A percentile compares a stretch with the other conserved stretches of the same genome.
Evolutionary conservation across 2,888 invertebrate genomes (phyloP).

Genomic region (Pomacea canaliculata): DNA sequence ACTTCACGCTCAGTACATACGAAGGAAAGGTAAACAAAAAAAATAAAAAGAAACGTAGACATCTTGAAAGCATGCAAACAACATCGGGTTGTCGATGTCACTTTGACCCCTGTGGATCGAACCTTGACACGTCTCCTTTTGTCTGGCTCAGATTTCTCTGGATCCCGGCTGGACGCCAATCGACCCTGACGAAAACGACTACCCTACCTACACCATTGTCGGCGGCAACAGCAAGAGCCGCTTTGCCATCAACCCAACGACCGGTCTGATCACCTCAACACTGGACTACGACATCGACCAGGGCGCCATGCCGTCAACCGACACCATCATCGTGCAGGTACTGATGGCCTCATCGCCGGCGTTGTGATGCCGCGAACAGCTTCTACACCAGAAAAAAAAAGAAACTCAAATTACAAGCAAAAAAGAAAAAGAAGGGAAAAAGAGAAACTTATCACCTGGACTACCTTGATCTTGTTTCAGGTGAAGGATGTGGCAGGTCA

Average conservation of each 20-base stretch:
- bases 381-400: too few relatives aligned
- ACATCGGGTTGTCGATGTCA: too few relatives aligned
- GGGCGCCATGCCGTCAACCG: neutral
- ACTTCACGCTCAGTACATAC: slow-evolving; percentile 14
- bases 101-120: too few relatives aligned
- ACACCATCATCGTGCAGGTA: slow-evolving; percentile 9
- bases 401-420: too few relatives aligned
- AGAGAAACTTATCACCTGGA: too few relatives aligned
- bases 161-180: slow-evolving; percentile 6
- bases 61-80: neutral
- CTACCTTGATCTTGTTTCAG: neutral
- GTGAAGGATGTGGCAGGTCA: slow-evolving; percentile 4
- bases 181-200: slow-evolving; percentile 9
- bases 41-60: too few relatives aligned
- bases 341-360: neutral
- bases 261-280: slow-evolving; percentile 10
- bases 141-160: slow-evolving; percentile 1
- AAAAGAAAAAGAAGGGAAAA: too few relatives aligned
- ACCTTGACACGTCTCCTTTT: too few relatives aligned
- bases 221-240: slow-evolving; percentile 10
- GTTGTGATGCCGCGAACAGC: too few relatives aligned
- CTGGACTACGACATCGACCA: slow-evolving; percentile 9
- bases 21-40: slow-evolving; percentile 10
- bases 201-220: slow-evolving; percentile 10
- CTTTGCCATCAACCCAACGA: slow-evolving; percentile 11